phyloP scores from a whole-genome alignment of 2,888 invertebrate genomes.

The Tridacna crocea region DNA sequence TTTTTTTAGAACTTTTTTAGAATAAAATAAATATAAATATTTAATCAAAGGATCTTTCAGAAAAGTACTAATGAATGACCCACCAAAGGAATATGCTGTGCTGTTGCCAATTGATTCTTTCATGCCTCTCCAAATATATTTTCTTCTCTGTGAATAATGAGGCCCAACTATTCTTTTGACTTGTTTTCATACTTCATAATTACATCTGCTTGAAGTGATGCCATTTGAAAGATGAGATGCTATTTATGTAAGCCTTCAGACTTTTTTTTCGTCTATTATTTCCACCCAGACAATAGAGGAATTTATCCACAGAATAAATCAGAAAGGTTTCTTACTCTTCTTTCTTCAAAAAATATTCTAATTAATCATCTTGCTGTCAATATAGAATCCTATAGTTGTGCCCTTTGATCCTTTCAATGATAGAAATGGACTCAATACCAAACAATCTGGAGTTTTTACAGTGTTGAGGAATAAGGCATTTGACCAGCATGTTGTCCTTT shows the following conservation, averaged over 20 bases:
- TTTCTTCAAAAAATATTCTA: no score
- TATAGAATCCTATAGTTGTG: no score
- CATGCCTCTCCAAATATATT: background rate
- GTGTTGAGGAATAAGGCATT: no score
- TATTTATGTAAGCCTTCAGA: background rate
- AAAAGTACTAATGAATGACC: background rate
- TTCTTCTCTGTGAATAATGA: slow-evolving; percentile 14
- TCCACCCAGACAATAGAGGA: background rate
- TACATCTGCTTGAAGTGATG: slow-evolving; percentile 2
- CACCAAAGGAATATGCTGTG: background rate
- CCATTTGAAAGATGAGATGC: background rate
- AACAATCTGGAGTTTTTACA: no score
- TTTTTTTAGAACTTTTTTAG: no score
- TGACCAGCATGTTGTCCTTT: no score
- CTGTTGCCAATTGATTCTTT: slow-evolving; percentile 2
- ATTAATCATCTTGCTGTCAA: no score
- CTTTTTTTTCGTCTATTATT: background rate
- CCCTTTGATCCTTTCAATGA: no score
- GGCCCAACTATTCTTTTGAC: slow-evolving; percentile 19
- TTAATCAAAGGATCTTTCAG: background rate
- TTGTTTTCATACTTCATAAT: slow-evolving; percentile 17
- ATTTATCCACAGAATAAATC: slow-evolving; percentile 14
- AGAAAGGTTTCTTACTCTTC: background rate
- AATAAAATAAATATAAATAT: no score
- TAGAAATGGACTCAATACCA: no score